Evolutionary conservation across 2,113 vertebrate genomes (phyloP).

Genomic region (Balaenoptera acutorostrata): DNA sequence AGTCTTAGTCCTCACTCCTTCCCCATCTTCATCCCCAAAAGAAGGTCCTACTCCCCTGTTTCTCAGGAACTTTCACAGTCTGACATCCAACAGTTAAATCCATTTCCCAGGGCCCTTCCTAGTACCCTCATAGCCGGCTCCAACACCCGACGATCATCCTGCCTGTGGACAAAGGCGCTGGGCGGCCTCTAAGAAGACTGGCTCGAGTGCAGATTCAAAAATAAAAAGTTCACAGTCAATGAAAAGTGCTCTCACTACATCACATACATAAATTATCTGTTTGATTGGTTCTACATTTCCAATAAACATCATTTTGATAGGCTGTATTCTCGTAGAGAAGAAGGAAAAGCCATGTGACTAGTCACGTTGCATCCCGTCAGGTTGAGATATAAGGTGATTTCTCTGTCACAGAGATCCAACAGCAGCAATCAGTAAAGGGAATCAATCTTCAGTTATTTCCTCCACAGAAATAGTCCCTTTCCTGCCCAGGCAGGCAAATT

Average conservation of each 20-base stretch:
- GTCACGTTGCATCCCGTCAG: conserved; percentile 53
- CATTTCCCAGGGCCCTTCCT: conserved; percentile 6
- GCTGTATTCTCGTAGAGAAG: conserved; percentile 83
- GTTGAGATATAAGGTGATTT: conserved; percentile 64
- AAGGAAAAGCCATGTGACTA: conserved; percentile 74
- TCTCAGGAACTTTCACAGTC: conserved; percentile 12
- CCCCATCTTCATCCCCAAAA: not conserved
- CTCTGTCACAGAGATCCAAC: conserved; percentile 70
- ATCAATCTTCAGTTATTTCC: conserved; percentile 58
- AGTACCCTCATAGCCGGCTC: conserved; percentile 33
- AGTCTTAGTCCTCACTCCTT: conserved; percentile 1
- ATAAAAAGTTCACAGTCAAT: conserved; percentile 76
- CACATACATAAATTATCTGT: conserved; percentile 81
- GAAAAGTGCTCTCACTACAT: conserved; percentile 83
- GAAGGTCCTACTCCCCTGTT: not conserved
- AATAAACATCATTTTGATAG: conserved; percentile 75
- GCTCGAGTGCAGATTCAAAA: conserved; percentile 77
- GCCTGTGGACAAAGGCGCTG: conserved; percentile 72
- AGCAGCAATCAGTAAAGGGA: conserved; percentile 68
- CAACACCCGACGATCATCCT: conserved; percentile 34
- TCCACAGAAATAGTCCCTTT: conserved; percentile 57
- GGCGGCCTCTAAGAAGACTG: conserved; percentile 77
- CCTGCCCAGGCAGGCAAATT: conserved; percentile 74
- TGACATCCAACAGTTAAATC: not conserved
- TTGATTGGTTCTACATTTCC: conserved; percentile 72